phyloP scores from a whole-genome alignment of 2,113 vertebrate species.

The Amphiprion ocellaris region DNA sequence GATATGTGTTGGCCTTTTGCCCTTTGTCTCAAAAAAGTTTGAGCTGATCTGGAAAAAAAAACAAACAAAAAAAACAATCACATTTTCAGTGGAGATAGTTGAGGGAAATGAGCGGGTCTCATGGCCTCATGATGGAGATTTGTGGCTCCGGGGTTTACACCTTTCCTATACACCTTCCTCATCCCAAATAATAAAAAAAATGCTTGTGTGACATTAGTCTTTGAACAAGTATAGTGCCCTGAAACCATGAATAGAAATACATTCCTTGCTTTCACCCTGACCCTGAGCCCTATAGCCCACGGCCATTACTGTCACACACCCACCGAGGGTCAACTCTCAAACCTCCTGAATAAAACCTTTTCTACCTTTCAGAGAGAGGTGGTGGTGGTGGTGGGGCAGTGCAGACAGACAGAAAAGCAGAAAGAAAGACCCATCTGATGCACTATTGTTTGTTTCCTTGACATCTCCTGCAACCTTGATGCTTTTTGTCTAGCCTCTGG shows the following conservation, averaged over 20 bases:
- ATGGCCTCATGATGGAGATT: conserved; percentile 65
- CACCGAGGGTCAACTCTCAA: conserved; percentile 64
- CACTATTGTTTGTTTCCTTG: conserved; percentile 56
- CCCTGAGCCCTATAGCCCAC: conserved; percentile 71
- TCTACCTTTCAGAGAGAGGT: conserved; percentile 33
- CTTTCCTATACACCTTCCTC: conserved; percentile 55
- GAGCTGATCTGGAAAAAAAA: conserved; percentile 35
- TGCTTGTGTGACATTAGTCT: conserved; percentile 71
- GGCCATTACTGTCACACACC: conserved; percentile 73
- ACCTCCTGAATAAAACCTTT: conserved; percentile 61
- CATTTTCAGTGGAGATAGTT: conserved; percentile 67
- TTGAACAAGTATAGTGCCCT: conserved; percentile 65
- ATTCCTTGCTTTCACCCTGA: conserved; percentile 69
- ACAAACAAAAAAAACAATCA: conserved; percentile 46
- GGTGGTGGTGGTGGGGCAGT: not conserved
- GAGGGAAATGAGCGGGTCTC: conserved; percentile 56
- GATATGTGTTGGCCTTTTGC: conserved; percentile 58
- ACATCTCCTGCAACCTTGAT: conserved; percentile 49
- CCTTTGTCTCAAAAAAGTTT: conserved; percentile 62
- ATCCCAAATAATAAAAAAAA: conserved; percentile 34
- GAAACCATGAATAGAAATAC: conserved; percentile 78
- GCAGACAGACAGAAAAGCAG: not conserved
- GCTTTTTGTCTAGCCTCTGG: conserved; percentile 70
- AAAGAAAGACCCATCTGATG: conserved; percentile 12
- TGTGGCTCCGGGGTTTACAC: conserved; percentile 71